phyloP scores from a whole-genome alignment of 1,140 invertebrate species.

The Colletes latitarsis region DNA sequence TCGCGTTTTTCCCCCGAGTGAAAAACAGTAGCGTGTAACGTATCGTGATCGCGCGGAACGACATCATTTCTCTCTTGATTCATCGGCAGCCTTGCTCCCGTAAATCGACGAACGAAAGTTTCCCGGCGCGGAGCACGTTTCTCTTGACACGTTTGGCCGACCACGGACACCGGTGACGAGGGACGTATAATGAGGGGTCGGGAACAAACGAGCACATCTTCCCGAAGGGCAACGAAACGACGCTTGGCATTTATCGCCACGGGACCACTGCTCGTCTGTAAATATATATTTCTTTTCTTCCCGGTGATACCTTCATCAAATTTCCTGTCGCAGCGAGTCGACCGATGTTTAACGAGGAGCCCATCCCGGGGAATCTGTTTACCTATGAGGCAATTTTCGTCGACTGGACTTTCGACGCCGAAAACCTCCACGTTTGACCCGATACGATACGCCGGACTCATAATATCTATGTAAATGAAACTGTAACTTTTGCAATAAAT shows the following conservation, averaged over 20 bases:
- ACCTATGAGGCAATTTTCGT: not conserved
- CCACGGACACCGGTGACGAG: constrained; percentile 4
- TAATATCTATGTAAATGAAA: too few relatives aligned
- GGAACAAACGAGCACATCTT: constrained; percentile 54
- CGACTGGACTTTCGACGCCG: not conserved
- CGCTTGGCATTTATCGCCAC: constrained; percentile 40
- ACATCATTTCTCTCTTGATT: constrained; percentile 1
- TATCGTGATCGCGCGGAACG: not conserved
- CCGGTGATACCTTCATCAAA: constrained; percentile 65
- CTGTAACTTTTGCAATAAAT: too few relatives aligned
- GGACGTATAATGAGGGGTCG: constrained; percentile 32
- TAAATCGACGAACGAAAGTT: constrained; percentile 1
- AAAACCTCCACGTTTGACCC: too few relatives aligned
- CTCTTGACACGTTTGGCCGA: constrained; percentile 31
- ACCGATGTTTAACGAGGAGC: constrained; percentile 39
- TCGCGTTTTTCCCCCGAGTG: not conserved
- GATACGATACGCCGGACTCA: too few relatives aligned
- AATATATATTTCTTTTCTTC: constrained; percentile 63
- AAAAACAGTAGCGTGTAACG: not conserved
- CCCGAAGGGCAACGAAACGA: not conserved
- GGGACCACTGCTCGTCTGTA: constrained; percentile 24
- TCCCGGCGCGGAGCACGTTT: not conserved
- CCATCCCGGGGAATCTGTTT: constrained; percentile 28
- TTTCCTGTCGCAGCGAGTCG: constrained; percentile 60
- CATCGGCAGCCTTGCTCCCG: constrained; percentile 7